Evolutionary conservation across 1,140 invertebrate species (phyloP), one percentile per base, ranked within the genome.

Genomic region (Branchinecta lynchi): DNA sequence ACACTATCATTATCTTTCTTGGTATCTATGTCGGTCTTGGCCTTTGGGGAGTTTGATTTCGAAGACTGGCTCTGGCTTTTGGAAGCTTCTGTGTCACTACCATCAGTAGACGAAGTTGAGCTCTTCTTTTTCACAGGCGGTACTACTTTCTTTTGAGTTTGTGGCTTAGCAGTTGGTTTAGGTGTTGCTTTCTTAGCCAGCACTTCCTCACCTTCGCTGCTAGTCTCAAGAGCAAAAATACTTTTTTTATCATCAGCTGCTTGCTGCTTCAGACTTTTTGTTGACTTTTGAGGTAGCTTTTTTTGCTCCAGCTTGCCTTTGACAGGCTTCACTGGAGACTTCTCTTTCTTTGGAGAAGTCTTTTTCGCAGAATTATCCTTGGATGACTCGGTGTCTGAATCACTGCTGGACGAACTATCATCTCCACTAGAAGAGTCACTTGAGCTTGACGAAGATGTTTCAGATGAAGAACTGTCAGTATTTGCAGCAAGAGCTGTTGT

Each of bases 381-480:
- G 3, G 46, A 21, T 66, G 68, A 66, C 9, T 70, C 71, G 32
- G 32, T 69, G 17, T 71, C 71, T 15, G 71, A 66, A 69, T 69
- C 68, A 2, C 67, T 69, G 8, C 9, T 65, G 45, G 46, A 44
- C 15, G 68, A 68, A 0, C 44, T 45, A 17, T 43, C 44, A 8
- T 21, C 43, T 15, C 46, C 68, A 45, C 44, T 45, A 9, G 43
- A 44, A 6, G 43, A 44, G 8, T 21, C 44, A 45, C 43, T 44
- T 2, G 21, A 43, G 20, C 44, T 45, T 9, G 68, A 68, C 7
- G 43, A 44, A 15, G 43, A n/a, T 12, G 68, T 45, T 7, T 43
- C 44, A 0, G 68, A 68, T 65, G 67, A 67, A n/a, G 43, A 44
- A 44, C 43, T 68, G 9, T 15, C 43, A 9, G 68, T 44, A 45